A percentile compares a stretch with the other conserved stretches of the same genome.
These are phyloP conservation scores for Pseudopodoces humilis DNA, from an alignment of 2,113 vertebrate species.

Conservation along the genomic window DNA sequence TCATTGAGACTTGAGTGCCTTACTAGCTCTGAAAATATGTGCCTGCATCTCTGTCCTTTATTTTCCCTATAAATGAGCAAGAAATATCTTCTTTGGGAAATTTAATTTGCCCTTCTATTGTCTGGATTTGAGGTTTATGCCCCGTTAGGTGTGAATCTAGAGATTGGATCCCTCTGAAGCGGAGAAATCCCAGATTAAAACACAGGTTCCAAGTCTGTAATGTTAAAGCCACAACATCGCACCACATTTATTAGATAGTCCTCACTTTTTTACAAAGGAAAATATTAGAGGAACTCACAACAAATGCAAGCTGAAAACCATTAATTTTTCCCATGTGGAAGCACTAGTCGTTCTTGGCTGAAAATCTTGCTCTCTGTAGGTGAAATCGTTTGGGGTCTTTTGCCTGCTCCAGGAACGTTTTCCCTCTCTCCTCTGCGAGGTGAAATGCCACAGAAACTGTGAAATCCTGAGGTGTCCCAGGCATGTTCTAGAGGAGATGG, in stretches of 20 bases:
- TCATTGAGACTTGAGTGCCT: background rate
- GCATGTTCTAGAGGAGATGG: background rate
- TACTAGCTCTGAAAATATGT: background rate
- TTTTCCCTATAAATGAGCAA: background rate
- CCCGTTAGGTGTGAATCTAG: constrained; percentile 16
- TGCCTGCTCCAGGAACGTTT: background rate
- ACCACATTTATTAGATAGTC: constrained; percentile 60
- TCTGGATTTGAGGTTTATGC: background rate
- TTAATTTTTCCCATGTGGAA: constrained; percentile 62
- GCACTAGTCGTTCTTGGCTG: constrained; percentile 40
- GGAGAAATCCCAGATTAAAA: background rate
- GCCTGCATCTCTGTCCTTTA: background rate
- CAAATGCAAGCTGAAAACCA: constrained; percentile 60
- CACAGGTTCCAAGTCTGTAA: constrained; percentile 21
- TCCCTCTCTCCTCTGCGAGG: background rate
- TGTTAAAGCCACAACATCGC: background rate
- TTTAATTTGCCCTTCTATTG: background rate
- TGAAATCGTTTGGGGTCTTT: constrained; percentile 13
- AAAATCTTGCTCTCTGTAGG: constrained; percentile 25
- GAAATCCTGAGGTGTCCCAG: background rate
- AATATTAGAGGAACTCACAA: constrained; percentile 43
- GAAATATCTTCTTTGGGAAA: background rate
- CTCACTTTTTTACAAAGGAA: constrained; percentile 47
- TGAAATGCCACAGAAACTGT: background rate
- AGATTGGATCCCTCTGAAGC: constrained; percentile 19